These are phyloP conservation scores for Orthonyx spaldingii DNA, from an alignment of 2,113 vertebrate species.

Conservation along the genomic window DNA sequence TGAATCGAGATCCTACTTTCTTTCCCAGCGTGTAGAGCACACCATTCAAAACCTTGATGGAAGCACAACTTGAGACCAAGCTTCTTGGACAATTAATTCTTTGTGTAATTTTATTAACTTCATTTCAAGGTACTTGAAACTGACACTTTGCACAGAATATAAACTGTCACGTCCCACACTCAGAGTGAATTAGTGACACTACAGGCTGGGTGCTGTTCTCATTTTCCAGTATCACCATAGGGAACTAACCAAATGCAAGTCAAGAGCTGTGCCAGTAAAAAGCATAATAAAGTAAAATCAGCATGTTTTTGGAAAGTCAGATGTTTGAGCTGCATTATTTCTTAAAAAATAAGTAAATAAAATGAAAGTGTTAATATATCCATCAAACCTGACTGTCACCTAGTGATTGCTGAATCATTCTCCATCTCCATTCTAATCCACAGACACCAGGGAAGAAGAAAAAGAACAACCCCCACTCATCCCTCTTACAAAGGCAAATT, in stretches of 20 bases:
- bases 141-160: neutral
- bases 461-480: neutral
- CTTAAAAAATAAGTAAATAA: neutral
- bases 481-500: slow-evolving; percentile 31
- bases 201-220: neutral
- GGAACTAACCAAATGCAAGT: neutral
- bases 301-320: neutral
- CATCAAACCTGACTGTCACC: neutral
- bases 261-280: neutral
- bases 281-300: neutral
- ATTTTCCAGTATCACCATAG: neutral
- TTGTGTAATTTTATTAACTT: neutral
- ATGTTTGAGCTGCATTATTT: neutral
- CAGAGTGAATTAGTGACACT: neutral
- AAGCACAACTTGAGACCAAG: accelerated
- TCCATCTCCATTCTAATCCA: neutral
- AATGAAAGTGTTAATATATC: neutral
- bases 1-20: neutral
- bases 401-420: neutral
- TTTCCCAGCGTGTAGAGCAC: neutral
- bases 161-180: neutral
- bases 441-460: neutral
- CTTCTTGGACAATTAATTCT: neutral
- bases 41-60: neutral
- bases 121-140: neutral